Percentiles rank a stretch among this genome's conserved stretches.
Evolutionary conservation across 2,888 invertebrate species (phyloP).

Genomic region (Xestia rhomboidea): DNA sequence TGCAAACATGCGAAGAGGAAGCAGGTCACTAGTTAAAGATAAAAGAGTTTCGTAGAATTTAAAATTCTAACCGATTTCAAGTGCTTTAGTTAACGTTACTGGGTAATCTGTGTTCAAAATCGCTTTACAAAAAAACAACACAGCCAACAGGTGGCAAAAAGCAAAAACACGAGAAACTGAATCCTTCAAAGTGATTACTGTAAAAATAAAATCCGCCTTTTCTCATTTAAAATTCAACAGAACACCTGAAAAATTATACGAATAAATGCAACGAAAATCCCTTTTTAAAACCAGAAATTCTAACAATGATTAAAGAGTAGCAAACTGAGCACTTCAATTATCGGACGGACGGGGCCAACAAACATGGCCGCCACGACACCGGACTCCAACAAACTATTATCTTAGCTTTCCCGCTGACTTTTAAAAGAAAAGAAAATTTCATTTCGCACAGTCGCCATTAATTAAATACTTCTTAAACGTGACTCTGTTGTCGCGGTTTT

Average conservation of each 20-base stretch:
- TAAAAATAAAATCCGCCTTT: not conserved
- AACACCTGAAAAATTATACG: not conserved
- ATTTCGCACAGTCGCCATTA: conserved; percentile 76
- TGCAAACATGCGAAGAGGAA: too few relatives aligned
- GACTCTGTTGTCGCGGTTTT: conserved; percentile 68
- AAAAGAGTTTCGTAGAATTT: too few relatives aligned
- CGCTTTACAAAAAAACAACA: not conserved
- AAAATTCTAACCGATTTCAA: too few relatives aligned
- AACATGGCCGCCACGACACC: conserved; percentile 56
- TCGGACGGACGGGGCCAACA: conserved; percentile 53
- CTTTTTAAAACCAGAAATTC: conserved; percentile 23
- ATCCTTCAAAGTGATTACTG: not conserved
- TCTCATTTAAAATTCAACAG: not conserved
- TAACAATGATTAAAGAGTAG: conserved; percentile 64
- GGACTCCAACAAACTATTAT: conserved; percentile 74
- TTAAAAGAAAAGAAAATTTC: conserved; percentile 74
- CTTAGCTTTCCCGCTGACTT: conserved; percentile 68
- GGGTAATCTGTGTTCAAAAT: not conserved
- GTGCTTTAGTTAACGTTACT: not conserved
- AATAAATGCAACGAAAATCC: conserved; percentile 11
- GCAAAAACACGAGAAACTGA: not conserved
- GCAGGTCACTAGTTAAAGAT: too few relatives aligned
- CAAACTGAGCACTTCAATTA: conserved; percentile 74
- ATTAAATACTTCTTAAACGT: conserved; percentile 79
- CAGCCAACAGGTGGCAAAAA: not conserved